These are phyloP conservation scores for Melanogrammus aeglefinus DNA, from an alignment of 2,797 vertebrate species.

Conservation along the genomic window DNA sequence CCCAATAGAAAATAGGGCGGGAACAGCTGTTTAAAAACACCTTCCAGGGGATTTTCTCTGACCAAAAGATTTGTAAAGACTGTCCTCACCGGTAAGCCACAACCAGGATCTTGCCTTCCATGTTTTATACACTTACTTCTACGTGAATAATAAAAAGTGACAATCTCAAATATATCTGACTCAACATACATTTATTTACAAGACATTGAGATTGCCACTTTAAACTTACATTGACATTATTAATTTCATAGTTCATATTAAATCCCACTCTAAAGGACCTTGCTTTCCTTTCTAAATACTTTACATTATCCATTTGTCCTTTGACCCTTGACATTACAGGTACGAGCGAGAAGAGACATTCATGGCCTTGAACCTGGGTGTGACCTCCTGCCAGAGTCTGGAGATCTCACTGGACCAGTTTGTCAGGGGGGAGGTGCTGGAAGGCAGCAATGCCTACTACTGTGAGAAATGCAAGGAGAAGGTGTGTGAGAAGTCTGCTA, in stretches of 20 bases:
- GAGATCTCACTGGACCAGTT: constrained; percentile 99
- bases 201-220: not conserved
- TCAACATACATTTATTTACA: not conserved
- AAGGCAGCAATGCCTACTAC: constrained; percentile 98
- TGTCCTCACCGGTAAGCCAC: constrained; percentile 90
- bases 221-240: not conserved
- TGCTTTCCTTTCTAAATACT: not conserved
- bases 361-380: constrained; percentile 96
- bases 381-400: constrained; percentile 96
- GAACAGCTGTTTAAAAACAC: constrained; percentile 99
- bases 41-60: constrained; percentile 98
- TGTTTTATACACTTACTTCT: not conserved
- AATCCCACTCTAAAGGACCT: not conserved
- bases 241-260: no score
- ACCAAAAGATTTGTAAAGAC: constrained; percentile 99
- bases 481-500: constrained; percentile 64
- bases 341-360: constrained; percentile 98
- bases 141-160: not conserved
- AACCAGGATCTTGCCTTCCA: not conserved
- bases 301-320: not conserved
- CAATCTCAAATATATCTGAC: not conserved
- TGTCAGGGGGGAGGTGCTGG: constrained; percentile 95
- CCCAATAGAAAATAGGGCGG: constrained; percentile 92
- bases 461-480: constrained; percentile 99
- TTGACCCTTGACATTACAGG: constrained; percentile 58